A percentile compares a stretch with the other conserved stretches of the same genome.
phyloP scores from a whole-genome alignment of 2,888 invertebrate genomes.

The Phrixothrix hirtus region DNA sequence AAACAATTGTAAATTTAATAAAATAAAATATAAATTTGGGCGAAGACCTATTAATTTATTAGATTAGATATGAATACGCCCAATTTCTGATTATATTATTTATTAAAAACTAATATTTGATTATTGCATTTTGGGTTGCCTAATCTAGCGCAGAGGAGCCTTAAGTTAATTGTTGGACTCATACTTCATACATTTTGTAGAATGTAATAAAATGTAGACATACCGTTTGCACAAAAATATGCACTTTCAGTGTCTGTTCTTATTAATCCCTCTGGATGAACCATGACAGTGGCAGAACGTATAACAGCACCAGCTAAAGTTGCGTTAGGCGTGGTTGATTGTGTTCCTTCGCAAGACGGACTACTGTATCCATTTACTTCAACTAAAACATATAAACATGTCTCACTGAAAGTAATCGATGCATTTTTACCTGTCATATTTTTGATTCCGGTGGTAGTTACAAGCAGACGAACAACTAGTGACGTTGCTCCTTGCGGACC shows the following conservation, averaged over 20 bases:
- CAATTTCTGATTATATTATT: no score
- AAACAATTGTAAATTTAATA: no score
- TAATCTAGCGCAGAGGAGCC: no score
- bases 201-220: neutral
- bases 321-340: slow-evolving; percentile 62
- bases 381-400: slow-evolving; percentile 55
- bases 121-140: neutral
- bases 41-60: no score
- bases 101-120: neutral
- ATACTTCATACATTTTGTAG: no score
- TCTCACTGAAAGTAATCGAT: no score
- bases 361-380: slow-evolving; percentile 70
- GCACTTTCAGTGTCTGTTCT: slow-evolving; percentile 70
- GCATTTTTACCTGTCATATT: slow-evolving; percentile 66
- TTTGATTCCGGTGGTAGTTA: slow-evolving; percentile 66
- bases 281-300: slow-evolving; percentile 63
- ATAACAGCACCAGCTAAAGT: slow-evolving; percentile 66
- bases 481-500: slow-evolving; percentile 70
- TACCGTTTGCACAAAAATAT: slow-evolving; percentile 72
- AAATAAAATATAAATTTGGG: no score
- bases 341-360: slow-evolving; percentile 63
- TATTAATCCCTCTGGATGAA: slow-evolving; percentile 66
- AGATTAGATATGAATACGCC: no score
- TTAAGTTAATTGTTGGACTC: no score
- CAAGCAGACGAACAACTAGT: slow-evolving; percentile 65